Evolutionary conservation across 53 echinoderm and acorn worm genomes (phyloP), one percentile per base, ranked within the genome.

Genomic region (Luidia sarsii): DNA sequence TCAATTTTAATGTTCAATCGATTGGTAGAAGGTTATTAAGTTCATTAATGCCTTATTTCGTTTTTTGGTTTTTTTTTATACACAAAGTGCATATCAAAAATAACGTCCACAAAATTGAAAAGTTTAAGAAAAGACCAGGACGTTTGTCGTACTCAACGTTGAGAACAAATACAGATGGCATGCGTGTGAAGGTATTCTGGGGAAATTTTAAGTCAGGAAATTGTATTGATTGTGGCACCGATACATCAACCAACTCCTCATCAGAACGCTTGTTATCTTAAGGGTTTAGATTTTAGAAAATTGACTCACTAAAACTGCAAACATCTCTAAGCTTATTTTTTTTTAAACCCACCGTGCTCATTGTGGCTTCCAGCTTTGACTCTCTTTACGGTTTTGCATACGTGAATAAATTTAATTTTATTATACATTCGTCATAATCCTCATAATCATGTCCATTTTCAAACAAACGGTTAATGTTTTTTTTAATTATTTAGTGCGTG

Each of bases 281-380:
- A 8, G 7, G 6, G 30, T 4, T 64, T 64, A 11, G 7, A 33
- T 38, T 64, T 67, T n/a, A n/a, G n/a, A n/a, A n/a, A n/a, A n/a
- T n/a, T n/a, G n/a, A n/a, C 67, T 67, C 43, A 67, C 67, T 67
- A 67, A n/a, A 67, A 67, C 67, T 67, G 67, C 67, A 67, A 67
- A 67, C 67, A 24, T 43, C n/a, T n/a, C 67, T 45, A 45, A 43
- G 16, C 20, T 10, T 29, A n/a, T n/a, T 18, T 24, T 54, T 54
- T 4, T 64, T 35, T 19, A 37, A 37, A 37, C 13, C 37, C 31
- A 21, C 29, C 29, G 59, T 57, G 59, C 59, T 57, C 22, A 13
- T 57, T n/a, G n/a, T n/a, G n/a, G n/a, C n/a, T n/a, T n/a, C n/a
- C n/a, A n/a, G n/a, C n/a, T n/a, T n/a, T n/a, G n/a, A n/a, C n/a